Conservation (phyloP, 1,140 invertebrate species). For the Penaeus chinensis region DNA sequence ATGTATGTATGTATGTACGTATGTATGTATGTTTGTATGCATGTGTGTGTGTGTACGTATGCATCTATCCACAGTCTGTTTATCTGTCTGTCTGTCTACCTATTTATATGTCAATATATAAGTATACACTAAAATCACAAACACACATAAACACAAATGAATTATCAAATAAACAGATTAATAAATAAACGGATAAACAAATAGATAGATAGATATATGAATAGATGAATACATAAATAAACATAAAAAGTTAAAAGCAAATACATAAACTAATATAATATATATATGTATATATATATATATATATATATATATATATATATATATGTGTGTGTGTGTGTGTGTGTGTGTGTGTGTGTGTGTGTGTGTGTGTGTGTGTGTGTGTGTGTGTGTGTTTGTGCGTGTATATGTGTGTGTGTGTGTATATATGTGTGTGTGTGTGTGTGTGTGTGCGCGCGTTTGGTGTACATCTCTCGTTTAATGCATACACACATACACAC, state of each 20-base stretch:
- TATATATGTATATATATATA: constrained; percentile 17
- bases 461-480: too few relatives aligned
- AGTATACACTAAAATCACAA: not conserved
- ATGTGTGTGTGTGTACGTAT: not conserved
- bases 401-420: too few relatives aligned
- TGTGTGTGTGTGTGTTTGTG: too few relatives aligned
- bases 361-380: too few relatives aligned
- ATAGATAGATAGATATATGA: not conserved
- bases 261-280: not conserved
- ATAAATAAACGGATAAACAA: not conserved
- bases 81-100: not conserved
- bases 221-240: not conserved
- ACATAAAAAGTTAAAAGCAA: too few relatives aligned
- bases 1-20: too few relatives aligned
- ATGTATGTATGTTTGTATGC: not conserved
- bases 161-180: not conserved
- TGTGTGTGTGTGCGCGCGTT: too few relatives aligned
- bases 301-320: too few relatives aligned
- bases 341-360: too few relatives aligned
- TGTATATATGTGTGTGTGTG: too few relatives aligned
- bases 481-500: too few relatives aligned
- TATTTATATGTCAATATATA: not conserved
- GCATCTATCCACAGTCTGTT: not conserved
- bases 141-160: not conserved
- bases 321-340: too few relatives aligned